Conservation (phyloP, 92 coral and sea anemone genomes). For the Parazoanthus atlanticus region DNA sequence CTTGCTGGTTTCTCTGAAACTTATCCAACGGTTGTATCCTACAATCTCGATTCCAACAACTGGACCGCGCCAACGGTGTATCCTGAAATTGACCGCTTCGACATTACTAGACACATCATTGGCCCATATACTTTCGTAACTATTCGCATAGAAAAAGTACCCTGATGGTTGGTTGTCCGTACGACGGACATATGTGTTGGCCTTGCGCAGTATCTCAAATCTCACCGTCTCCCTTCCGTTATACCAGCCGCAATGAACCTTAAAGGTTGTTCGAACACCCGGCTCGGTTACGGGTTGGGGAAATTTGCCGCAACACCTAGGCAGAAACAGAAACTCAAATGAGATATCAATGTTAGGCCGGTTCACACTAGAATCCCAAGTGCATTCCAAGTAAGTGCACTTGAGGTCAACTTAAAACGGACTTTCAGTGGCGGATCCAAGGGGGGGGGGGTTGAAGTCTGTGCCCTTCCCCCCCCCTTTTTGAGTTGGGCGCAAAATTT, state of each 20-base stretch:
- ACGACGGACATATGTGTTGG: too few relatives aligned
- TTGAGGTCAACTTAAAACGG: too few relatives aligned
- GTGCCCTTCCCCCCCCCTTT: too few relatives aligned
- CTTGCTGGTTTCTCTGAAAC: constrained; percentile 10
- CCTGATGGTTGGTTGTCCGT: constrained; percentile 48
- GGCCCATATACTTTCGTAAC: neutral
- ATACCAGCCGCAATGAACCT: constrained; percentile 43
- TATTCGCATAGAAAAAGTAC: constrained; percentile 39
- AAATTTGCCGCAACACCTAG: constrained; percentile 48
- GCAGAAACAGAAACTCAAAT: neutral
- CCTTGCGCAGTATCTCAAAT: constrained; percentile 49
- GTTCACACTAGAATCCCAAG: too few relatives aligned
- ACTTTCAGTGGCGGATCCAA: too few relatives aligned
- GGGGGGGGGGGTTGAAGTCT: too few relatives aligned
- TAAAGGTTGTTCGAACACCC: constrained; percentile 50
- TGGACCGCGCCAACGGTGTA: constrained; percentile 56
- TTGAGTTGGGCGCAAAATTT: too few relatives aligned
- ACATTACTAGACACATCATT: neutral
- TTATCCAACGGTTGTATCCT: constrained; percentile 40
- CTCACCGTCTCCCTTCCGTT: constrained; percentile 25
- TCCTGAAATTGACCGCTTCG: constrained; percentile 13
- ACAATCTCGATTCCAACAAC: constrained; percentile 44
- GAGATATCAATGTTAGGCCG: too few relatives aligned
- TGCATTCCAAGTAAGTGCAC: too few relatives aligned
- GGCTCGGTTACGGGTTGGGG: constrained; percentile 43